phyloP scores from a whole-genome alignment of 2,888 invertebrate species.

The Hyles lineata region DNA sequence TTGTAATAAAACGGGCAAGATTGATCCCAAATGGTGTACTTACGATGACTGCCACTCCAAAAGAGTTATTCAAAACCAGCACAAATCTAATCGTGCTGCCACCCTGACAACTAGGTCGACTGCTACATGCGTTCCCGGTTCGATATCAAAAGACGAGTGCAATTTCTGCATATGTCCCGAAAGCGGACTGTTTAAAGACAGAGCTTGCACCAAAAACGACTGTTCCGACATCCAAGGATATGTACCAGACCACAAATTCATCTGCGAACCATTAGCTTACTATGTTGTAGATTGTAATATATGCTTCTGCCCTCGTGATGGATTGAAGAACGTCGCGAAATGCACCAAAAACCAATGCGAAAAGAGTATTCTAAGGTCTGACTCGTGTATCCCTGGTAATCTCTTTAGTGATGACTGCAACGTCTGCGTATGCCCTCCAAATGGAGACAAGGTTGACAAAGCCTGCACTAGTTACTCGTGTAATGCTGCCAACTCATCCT shows the following conservation, averaged over 20 bases:
- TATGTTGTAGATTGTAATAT: slow-evolving; percentile 76
- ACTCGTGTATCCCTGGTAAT: slow-evolving; percentile 64
- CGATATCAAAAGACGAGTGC: slow-evolving; percentile 66
- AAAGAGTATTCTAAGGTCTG: slow-evolving; percentile 62
- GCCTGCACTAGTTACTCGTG: slow-evolving; percentile 70
- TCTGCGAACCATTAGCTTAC: slow-evolving; percentile 70
- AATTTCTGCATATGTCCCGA: slow-evolving; percentile 78
- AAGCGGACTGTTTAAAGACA: slow-evolving; percentile 58
- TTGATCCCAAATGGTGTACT: slow-evolving; percentile 77
- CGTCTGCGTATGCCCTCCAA: slow-evolving; percentile 75
- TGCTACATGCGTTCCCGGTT: slow-evolving; percentile 63
- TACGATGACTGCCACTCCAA: slow-evolving; percentile 72
- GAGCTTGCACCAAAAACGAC: slow-evolving; percentile 66
- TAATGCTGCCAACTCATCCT: slow-evolving; percentile 51
- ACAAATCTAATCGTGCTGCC: slow-evolving; percentile 41
- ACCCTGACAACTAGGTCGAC: slow-evolving; percentile 36
- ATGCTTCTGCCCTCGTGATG: slow-evolving; percentile 70
- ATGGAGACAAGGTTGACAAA: slow-evolving; percentile 64
- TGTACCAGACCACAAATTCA: slow-evolving; percentile 47
- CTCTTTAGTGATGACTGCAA: slow-evolving; percentile 75
- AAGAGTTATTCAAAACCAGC: slow-evolving; percentile 51
- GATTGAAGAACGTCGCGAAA: slow-evolving; percentile 70
- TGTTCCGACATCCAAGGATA: slow-evolving; percentile 49
- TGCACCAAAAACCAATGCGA: slow-evolving; percentile 78
- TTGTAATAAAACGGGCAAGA: slow-evolving; percentile 67